A percentile compares a stretch with the other conserved stretches of the same genome.
phyloP scores from a whole-genome alignment of 1,140 invertebrate genomes.

The Drosophila navojoa region DNA sequence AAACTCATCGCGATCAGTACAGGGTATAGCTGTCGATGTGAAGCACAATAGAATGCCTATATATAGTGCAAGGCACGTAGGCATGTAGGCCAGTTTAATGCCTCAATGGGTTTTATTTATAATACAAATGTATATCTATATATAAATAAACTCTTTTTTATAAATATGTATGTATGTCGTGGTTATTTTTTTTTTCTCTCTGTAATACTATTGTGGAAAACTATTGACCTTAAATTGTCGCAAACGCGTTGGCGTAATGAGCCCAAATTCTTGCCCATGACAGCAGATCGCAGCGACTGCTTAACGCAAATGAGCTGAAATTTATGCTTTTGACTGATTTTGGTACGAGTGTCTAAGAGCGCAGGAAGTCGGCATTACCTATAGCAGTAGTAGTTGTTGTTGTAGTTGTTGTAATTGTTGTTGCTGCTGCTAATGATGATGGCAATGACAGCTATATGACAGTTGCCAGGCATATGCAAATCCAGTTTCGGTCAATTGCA shows the following conservation, averaged over 20 bases:
- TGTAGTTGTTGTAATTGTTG: conserved; percentile 8
- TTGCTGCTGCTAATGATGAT: conserved; percentile 42
- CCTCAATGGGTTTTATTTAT: conserved; percentile 33
- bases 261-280: conserved; percentile 43
- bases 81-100: conserved; percentile 34
- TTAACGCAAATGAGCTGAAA: conserved; percentile 41
- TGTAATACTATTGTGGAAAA: conserved; percentile 32
- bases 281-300: not conserved
- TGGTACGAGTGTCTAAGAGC: conserved; percentile 16
- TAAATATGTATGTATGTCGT: no score
- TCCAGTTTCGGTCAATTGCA: conserved; percentile 51
- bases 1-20: not conserved
- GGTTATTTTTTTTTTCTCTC: conserved; percentile 3
- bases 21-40: conserved; percentile 10
- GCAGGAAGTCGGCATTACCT: conserved; percentile 33
- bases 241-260: conserved; percentile 51
- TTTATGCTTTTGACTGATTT: conserved; percentile 41
- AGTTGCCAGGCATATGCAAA: conserved; percentile 46
- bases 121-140: not conserved
- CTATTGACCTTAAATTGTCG: conserved; percentile 56
- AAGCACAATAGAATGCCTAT: conserved; percentile 36
- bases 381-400: not conserved
- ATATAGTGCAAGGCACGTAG: conserved; percentile 37
- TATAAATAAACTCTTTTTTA: not conserved
- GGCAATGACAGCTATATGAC: conserved; percentile 44